Percentiles rank a stretch among this genome's conserved stretches.
Conservation (phyloP, 2,888 invertebrate species). For the Iphiclides podalirius region DNA sequence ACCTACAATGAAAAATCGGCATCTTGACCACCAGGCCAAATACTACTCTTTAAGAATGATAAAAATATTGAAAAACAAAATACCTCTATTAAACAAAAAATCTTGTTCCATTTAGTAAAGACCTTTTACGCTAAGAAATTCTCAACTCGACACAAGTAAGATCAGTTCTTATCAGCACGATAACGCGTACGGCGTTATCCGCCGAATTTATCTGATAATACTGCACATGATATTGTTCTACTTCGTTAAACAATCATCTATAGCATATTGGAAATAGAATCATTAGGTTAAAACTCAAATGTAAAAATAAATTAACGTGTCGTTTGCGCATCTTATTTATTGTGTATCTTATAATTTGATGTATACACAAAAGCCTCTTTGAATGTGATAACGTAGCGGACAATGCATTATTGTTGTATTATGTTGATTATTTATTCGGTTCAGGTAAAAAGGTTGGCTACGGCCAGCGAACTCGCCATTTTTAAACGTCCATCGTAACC, state of each 20-base stretch:
- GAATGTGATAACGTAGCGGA: conserved; percentile 19
- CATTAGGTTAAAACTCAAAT: neutral
- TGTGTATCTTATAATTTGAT: neutral
- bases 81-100: too few species aligned
- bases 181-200: conserved; percentile 61
- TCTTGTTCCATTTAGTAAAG: too few species aligned
- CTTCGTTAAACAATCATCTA: conserved; percentile 19
- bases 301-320: neutral
- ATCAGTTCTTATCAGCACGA: conserved; percentile 63
- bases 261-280: neutral
- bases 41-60: too few species aligned
- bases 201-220: conserved; percentile 59
- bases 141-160: conserved; percentile 47
- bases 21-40: too few species aligned
- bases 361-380: neutral
- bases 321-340: neutral
- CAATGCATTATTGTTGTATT: conserved; percentile 24
- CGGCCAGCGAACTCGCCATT: conserved; percentile 28
- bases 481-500: conserved; percentile 17
- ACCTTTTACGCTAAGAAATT: conserved; percentile 32
- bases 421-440: conserved; percentile 30
- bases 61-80: too few species aligned
- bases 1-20: too few species aligned
- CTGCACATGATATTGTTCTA: conserved; percentile 20
- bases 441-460: conserved; percentile 31